Evolutionary conservation across 2,113 vertebrate genomes (phyloP).

Genomic region (Vimba vimba): DNA sequence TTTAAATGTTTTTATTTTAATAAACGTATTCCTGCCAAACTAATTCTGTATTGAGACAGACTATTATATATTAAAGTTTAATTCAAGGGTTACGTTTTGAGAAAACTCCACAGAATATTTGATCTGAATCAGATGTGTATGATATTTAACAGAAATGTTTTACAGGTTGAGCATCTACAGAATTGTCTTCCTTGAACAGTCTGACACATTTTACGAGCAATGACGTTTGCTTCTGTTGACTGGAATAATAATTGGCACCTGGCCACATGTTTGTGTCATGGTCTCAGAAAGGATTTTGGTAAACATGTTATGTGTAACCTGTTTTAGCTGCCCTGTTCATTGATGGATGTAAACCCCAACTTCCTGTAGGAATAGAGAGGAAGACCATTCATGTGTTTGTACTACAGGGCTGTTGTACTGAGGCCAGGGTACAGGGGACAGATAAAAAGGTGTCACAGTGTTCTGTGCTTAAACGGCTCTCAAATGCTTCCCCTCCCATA

Average conservation of each 20-base stretch:
- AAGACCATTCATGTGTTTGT: slow-evolving; percentile 67
- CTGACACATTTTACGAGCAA: not conserved
- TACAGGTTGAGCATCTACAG: no score
- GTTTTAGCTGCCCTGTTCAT: slow-evolving; percentile 65
- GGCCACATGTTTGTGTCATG: slow-evolving; percentile 31
- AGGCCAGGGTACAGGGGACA: slow-evolving; percentile 57
- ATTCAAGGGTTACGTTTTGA: no score
- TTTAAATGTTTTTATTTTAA: no score
- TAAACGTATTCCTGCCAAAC: no score
- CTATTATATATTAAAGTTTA: no score
- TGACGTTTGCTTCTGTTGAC: not conserved
- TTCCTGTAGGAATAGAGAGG: slow-evolving; percentile 70
- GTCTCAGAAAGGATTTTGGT: slow-evolving; percentile 52
- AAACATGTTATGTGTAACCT: slow-evolving; percentile 46
- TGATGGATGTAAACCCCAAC: slow-evolving; percentile 70
- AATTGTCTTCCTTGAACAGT: not conserved
- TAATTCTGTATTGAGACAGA: no score
- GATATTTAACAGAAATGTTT: no score
- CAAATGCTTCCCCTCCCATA: slow-evolving; percentile 59
- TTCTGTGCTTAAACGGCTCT: slow-evolving; percentile 53
- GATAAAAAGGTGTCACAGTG: slow-evolving; percentile 43
- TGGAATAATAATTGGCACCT: slow-evolving; percentile 49
- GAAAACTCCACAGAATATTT: no score
- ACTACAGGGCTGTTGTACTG: slow-evolving; percentile 50
- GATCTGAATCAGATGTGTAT: no score